Conservation (phyloP, 2,113 vertebrate genomes). For the Dicerorhinus sumatrensis region DNA sequence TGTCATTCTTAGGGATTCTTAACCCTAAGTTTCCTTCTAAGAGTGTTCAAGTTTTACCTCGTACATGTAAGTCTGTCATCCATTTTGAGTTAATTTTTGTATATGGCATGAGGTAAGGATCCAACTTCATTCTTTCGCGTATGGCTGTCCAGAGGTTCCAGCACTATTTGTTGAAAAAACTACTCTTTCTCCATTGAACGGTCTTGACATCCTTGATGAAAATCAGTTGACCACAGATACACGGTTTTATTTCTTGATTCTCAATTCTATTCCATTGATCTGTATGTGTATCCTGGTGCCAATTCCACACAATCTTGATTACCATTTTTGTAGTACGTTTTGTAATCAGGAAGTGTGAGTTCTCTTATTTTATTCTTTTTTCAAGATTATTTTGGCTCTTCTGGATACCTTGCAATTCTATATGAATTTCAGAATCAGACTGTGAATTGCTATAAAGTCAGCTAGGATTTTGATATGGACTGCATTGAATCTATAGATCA, state of each 20-base stretch:
- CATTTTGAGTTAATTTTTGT: conserved; percentile 18
- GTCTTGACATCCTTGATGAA: background rate
- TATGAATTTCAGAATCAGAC: background rate
- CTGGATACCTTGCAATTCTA: background rate
- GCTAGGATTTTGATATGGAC: background rate
- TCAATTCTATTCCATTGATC: background rate
- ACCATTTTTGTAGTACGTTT: background rate
- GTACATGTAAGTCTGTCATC: background rate
- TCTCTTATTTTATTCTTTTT: background rate
- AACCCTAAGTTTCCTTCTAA: conserved; percentile 2
- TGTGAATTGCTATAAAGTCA: conserved; percentile 1
- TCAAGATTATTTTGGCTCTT: background rate
- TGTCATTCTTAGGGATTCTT: background rate
- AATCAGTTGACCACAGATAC: background rate
- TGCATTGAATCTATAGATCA: background rate
- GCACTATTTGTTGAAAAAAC: background rate
- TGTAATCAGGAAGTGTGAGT: background rate
- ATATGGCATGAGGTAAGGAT: background rate
- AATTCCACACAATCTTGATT: conserved; percentile 1
- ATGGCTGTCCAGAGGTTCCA: background rate
- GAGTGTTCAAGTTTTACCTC: background rate
- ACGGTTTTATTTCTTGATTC: conserved; percentile 11
- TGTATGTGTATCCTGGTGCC: background rate
- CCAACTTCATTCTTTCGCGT: background rate
- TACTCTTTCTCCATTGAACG: background rate